Conservation (phyloP, 92 coral and sea anemone species). For the Parazoanthus atlanticus region DNA sequence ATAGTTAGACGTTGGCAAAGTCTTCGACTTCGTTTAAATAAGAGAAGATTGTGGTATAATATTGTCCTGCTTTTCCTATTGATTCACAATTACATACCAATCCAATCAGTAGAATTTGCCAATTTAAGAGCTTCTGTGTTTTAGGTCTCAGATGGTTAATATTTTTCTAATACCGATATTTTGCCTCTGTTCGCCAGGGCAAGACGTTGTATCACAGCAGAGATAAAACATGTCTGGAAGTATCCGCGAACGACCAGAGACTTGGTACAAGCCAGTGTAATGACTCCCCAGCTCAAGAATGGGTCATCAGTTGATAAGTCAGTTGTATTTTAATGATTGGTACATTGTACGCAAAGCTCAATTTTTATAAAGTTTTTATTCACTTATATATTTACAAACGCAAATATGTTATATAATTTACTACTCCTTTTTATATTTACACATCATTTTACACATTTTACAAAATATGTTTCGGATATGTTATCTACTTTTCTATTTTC, state of each 20-base stretch:
- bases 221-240: constrained; percentile 56
- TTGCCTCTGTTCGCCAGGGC: constrained; percentile 53
- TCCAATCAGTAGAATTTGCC: background rate
- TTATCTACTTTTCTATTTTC: no score
- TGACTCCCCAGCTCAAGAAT: constrained; percentile 59
- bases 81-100: background rate
- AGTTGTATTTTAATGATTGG: background rate
- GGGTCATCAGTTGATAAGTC: constrained; percentile 53
- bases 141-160: background rate
- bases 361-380: background rate
- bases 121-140: background rate
- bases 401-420: no score
- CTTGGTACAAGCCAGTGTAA: constrained; percentile 58
- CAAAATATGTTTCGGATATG: no score
- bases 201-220: constrained; percentile 54
- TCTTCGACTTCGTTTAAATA: no score
- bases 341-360: background rate
- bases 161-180: background rate
- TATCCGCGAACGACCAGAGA: constrained; percentile 40
- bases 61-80: no score
- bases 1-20: no score
- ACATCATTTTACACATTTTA: no score
- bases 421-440: no score
- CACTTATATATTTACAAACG: background rate
- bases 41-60: no score